Percentiles rank a stretch among this genome's conserved stretches.
These are phyloP conservation scores for Cyprinella venusta DNA, from an alignment of 2,797 vertebrate species.

Conservation along the genomic window DNA sequence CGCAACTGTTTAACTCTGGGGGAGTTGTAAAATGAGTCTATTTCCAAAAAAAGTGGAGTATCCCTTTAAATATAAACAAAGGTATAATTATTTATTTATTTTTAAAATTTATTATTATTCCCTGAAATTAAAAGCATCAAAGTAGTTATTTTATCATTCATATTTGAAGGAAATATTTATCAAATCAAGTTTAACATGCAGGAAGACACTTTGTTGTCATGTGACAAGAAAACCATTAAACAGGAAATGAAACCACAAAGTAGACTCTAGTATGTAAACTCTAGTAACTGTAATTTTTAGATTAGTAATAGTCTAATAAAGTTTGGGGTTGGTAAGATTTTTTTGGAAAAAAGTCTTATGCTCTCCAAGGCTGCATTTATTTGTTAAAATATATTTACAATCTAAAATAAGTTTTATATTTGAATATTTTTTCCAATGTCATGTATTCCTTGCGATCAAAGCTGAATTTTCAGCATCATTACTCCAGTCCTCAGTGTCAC, in stretches of 20 bases:
- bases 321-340: not conserved
- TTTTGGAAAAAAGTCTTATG: not conserved
- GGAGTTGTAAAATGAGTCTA: too few relatives aligned
- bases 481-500: not conserved
- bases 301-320: not conserved
- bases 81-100: not conserved
- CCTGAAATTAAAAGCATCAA: not conserved
- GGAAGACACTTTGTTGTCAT: constrained; percentile 1
- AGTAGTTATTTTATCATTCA: not conserved
- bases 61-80: not conserved
- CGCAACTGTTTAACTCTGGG: too few relatives aligned
- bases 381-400: not conserved
- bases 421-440: not conserved
- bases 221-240: constrained; percentile 12
- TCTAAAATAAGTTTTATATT: too few relatives aligned
- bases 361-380: not conserved
- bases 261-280: not conserved
- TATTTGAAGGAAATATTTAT: not conserved
- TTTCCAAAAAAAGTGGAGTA: too few relatives aligned
- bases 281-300: not conserved
- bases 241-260: not conserved
- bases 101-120: not conserved
- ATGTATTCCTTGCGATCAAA: not conserved
- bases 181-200: not conserved
- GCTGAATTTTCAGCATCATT: not conserved